A percentile compares a stretch with the other conserved stretches of the same genome.
Conservation (phyloP, 2,113 vertebrate genomes). For the Pardalotus punctatus region DNA sequence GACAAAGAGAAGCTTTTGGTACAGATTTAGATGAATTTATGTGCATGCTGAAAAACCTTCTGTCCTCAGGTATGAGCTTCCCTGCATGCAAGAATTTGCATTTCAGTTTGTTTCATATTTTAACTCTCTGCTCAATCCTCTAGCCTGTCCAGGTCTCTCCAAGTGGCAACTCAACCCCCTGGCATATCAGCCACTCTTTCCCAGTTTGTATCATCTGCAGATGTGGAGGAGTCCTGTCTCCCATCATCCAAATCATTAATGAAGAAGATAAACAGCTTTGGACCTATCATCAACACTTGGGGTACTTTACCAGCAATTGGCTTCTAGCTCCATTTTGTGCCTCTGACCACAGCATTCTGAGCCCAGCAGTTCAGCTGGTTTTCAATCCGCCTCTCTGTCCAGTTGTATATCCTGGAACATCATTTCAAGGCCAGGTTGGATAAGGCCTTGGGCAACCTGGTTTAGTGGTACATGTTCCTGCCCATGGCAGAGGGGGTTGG, state of each 20-base stretch:
- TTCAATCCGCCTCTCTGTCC: neutral
- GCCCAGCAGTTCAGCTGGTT: neutral
- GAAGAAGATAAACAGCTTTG: neutral
- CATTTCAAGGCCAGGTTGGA: neutral
- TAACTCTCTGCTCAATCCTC: neutral
- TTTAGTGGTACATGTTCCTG: neutral
- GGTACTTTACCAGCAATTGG: neutral
- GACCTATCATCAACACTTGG: neutral
- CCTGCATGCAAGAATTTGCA: neutral
- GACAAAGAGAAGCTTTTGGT: neutral
- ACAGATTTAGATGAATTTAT: neutral
- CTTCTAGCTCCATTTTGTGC: neutral
- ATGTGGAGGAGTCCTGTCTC: neutral
- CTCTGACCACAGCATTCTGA: neutral
- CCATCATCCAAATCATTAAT: neutral
- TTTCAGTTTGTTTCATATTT: neutral
- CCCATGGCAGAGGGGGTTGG: neutral
- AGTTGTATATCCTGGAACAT: neutral
- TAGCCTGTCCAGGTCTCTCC: neutral
- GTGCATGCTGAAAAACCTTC: neutral
- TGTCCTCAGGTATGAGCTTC: neutral
- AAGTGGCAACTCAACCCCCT: neutral
- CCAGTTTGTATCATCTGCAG: neutral
- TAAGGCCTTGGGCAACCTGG: neutral
- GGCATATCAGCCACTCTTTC: neutral